Percentiles rank a stretch among this genome's conserved stretches.
phyloP scores from a whole-genome alignment of 2,888 invertebrate genomes.

The Brachyptera putata region DNA sequence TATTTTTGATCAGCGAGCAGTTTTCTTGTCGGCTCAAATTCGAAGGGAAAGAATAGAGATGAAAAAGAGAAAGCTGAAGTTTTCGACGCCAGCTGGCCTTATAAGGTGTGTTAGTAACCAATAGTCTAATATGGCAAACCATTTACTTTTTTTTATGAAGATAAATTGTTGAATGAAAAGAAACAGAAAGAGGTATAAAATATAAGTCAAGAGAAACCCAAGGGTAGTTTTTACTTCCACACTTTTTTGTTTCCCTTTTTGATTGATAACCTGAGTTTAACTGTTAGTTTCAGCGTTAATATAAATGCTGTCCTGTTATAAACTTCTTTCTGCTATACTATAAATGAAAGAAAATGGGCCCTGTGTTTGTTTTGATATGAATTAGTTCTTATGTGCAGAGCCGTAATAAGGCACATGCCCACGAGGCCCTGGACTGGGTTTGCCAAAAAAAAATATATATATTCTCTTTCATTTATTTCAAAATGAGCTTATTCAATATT shows the following conservation, averaged over 20 bases:
- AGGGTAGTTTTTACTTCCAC: not conserved
- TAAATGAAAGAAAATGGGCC: too few relatives aligned
- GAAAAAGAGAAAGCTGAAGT: not conserved
- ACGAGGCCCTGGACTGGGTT: too few relatives aligned
- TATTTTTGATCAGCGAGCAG: not conserved
- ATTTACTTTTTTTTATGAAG: constrained; percentile 4
- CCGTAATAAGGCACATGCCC: too few relatives aligned
- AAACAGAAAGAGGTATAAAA: not conserved
- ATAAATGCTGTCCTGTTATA: too few relatives aligned
- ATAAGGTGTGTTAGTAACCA: constrained; percentile 4
- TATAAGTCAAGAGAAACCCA: not conserved
- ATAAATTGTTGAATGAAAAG: not conserved
- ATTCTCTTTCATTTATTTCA: too few relatives aligned
- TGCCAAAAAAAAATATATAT: too few relatives aligned
- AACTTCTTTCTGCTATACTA: too few relatives aligned
- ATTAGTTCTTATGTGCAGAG: too few relatives aligned
- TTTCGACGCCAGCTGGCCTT: not conserved
- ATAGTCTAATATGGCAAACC: constrained; percentile 9
- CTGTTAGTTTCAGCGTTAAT: too few relatives aligned
- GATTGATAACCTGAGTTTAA: too few relatives aligned
- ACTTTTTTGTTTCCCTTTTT: not conserved
- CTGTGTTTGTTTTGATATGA: too few relatives aligned
- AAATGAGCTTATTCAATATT: too few relatives aligned
- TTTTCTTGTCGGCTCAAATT: not conserved
- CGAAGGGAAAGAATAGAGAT: not conserved